Conservation (phyloP, 2,113 vertebrate genomes). For the Cichladusa arquata region DNA sequence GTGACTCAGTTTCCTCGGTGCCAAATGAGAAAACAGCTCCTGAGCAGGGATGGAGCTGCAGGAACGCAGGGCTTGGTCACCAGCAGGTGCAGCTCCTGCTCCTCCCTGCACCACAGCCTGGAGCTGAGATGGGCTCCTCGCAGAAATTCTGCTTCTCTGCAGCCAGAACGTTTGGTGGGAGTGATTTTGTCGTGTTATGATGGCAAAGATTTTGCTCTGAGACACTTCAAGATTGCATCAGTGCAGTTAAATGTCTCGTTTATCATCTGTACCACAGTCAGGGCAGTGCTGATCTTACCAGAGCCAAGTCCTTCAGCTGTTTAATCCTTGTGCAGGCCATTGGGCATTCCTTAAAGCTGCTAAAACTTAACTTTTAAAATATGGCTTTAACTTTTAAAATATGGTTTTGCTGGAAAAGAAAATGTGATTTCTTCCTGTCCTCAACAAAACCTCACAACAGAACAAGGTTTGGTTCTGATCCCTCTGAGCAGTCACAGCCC, state of each 20-base stretch:
- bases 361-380: background rate
- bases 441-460: background rate
- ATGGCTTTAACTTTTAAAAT: background rate
- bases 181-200: background rate
- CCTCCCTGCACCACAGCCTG: background rate
- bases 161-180: background rate
- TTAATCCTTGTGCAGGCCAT: background rate
- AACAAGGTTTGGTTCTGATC: background rate
- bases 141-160: background rate
- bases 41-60: background rate
- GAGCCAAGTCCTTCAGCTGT: background rate
- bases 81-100: background rate
- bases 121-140: background rate
- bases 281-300: background rate
- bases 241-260: background rate
- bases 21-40: background rate
- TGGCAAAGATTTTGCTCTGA: background rate
- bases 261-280: background rate
- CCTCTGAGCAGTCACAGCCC: background rate
- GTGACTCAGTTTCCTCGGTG: slow-evolving; percentile 38
- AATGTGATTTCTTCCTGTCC: background rate
- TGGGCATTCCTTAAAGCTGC: background rate
- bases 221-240: background rate
- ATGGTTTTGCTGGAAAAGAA: background rate
- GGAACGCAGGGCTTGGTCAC: background rate